phyloP scores from a whole-genome alignment of 2,113 vertebrate species.

The Eurypyga helias region DNA sequence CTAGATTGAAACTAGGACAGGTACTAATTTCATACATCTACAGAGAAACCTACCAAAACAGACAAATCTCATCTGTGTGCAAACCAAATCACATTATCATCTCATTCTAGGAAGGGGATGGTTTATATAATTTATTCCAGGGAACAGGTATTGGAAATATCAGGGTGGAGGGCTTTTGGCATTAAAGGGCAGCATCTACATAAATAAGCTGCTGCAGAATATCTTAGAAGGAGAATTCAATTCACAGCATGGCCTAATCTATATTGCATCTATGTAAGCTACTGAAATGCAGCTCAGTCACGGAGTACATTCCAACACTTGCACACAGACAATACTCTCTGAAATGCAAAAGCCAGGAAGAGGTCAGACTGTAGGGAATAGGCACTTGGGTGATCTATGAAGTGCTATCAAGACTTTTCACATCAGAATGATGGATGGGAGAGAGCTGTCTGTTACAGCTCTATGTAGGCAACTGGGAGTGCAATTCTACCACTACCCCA shows the following conservation, averaged over 20 bases:
- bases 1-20: background rate
- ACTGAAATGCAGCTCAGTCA: background rate
- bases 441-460: background rate
- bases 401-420: background rate
- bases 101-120: background rate
- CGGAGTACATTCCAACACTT: background rate
- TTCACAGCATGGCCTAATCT: background rate
- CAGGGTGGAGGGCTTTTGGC: background rate
- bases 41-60: background rate
- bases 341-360: background rate
- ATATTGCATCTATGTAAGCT: background rate
- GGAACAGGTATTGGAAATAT: background rate
- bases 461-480: background rate
- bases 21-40: background rate
- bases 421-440: accelerated
- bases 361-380: background rate
- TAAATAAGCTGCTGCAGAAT: background rate
- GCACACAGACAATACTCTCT: background rate
- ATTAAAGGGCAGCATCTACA: background rate
- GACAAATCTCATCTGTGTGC: background rate
- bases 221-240: background rate
- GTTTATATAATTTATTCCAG: background rate
- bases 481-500: background rate
- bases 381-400: background rate
- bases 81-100: background rate